Conservation (phyloP, 2,888 invertebrate species). For the Clusia tigrina region DNA sequence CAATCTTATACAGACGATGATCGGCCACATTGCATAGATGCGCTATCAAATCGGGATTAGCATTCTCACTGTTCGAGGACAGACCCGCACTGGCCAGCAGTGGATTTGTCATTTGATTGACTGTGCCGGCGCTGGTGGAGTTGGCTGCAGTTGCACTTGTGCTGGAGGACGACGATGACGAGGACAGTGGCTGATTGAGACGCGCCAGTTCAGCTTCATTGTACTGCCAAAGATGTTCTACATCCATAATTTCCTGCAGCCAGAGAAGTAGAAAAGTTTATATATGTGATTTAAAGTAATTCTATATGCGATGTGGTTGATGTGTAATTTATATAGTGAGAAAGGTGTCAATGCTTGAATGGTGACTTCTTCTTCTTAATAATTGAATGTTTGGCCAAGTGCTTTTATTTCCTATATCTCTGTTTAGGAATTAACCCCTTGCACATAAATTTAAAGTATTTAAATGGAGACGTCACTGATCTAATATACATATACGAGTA, state of each 20-base stretch:
- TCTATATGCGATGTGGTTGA: too few relatives aligned
- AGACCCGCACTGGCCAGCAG: slow-evolving; percentile 68
- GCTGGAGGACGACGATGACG: slow-evolving; percentile 38
- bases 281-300: too few relatives aligned
- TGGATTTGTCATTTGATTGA: slow-evolving; percentile 66
- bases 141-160: slow-evolving; percentile 49
- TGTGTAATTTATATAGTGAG: too few relatives aligned
- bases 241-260: slow-evolving; percentile 90
- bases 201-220: slow-evolving; percentile 82
- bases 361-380: too few relatives aligned
- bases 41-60: slow-evolving; percentile 84
- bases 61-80: slow-evolving; percentile 67
- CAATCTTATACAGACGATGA: slow-evolving; percentile 94
- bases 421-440: too few relatives aligned
- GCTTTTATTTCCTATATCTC: too few relatives aligned
- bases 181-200: slow-evolving; percentile 66
- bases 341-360: too few relatives aligned
- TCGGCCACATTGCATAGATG: slow-evolving; percentile 95
- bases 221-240: slow-evolving; percentile 95
- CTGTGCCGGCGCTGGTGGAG: slow-evolving; percentile 52
- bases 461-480: too few relatives aligned
- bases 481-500: too few relatives aligned
- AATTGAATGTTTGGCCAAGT: too few relatives aligned
- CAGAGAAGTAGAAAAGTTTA: not conserved
- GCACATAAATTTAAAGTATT: too few relatives aligned